phyloP scores from a whole-genome alignment of 2,888 invertebrate genomes.

The Phalangium opilio region DNA sequence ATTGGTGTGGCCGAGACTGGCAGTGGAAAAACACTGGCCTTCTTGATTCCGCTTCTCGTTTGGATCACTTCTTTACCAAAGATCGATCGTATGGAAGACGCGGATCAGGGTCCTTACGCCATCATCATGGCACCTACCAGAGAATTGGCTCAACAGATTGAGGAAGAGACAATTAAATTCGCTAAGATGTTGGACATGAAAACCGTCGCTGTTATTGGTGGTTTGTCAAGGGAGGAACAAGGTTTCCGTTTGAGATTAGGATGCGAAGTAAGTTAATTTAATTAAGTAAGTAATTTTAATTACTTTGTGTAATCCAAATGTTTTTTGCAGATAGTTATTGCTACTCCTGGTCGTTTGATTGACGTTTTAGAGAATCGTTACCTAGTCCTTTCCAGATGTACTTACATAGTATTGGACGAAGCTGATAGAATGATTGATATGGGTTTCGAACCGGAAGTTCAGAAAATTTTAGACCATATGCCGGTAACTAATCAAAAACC shows the following conservation, averaged over 20 bases:
- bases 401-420: constrained; percentile 68
- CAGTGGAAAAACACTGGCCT: constrained; percentile 95
- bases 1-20: constrained; percentile 99
- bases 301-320: not conserved
- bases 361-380: constrained; percentile 97
- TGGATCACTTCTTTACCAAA: constrained; percentile 98
- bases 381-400: constrained; percentile 88
- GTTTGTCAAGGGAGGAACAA: constrained; percentile 82
- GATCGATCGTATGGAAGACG: constrained; percentile 46
- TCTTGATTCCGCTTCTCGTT: constrained; percentile 84
- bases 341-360: constrained; percentile 96
- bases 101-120: constrained; percentile 77
- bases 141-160: constrained; percentile 97
- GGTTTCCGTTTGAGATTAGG: constrained; percentile 90
- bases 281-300: not conserved
- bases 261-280: constrained; percentile 51
- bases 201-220: constrained; percentile 93
- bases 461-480: constrained; percentile 93
- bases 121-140: constrained; percentile 98
- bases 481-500: constrained; percentile 97
- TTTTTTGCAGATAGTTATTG: constrained; percentile 69
- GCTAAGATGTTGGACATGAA: constrained; percentile 81
- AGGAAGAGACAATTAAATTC: constrained; percentile 96
- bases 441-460: constrained; percentile 94
- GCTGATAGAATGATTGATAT: constrained; percentile 99